Base-by-base conservation (phyloP, 2,797 vertebrate species). In the Sebastes glaucus region DNA sequence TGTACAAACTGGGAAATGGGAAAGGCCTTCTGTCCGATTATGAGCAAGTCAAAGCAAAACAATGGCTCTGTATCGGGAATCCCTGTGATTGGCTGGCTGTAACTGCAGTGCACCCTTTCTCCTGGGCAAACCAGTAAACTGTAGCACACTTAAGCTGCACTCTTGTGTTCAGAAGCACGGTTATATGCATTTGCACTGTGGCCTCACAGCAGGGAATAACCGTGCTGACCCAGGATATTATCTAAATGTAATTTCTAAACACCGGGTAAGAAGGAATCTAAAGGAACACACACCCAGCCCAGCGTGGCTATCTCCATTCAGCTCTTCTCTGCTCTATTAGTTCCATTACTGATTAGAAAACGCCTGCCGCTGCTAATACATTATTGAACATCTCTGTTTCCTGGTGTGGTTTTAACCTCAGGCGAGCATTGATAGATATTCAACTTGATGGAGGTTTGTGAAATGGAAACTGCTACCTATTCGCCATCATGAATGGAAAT, bases 361-460 rank as follows among this genome's bases (percentile, higher is more conserved):
- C 78, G 76, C 71, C 83, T 81, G 81, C 81, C 61, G 56, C 83
- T 87, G 66, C 87, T 82, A 57, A 84, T 94, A 81, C 86, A 93
- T 93, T 77, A 92, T 89, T 92, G 76, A 93, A 80, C 63, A 70
- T 89, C 55, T 86, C 74, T 76, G 72, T 87, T 90, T 92, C 71
- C 74, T 78, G 83, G 57, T 86, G 74, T 85, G 80, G 82, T 88
- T 90, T 88, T 82, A 82, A 91, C 85, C 81, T 77, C 72, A 68
- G 82, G 74, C 74, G n/a, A 27, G 6, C 67, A 32, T 9, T 78
- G 70, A 81, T 62, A 33, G 7, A 60, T 63, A 56, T 30, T 79
- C 30, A 74, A 71, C 35, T 70, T 80, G 69, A 81, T 79, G 57
- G 16, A 59, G 60, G 38, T 80, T 78, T 84, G 59, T 69, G 56